phyloP scores from a whole-genome alignment of 1,140 invertebrate genomes.

The Cepaea nemoralis region DNA sequence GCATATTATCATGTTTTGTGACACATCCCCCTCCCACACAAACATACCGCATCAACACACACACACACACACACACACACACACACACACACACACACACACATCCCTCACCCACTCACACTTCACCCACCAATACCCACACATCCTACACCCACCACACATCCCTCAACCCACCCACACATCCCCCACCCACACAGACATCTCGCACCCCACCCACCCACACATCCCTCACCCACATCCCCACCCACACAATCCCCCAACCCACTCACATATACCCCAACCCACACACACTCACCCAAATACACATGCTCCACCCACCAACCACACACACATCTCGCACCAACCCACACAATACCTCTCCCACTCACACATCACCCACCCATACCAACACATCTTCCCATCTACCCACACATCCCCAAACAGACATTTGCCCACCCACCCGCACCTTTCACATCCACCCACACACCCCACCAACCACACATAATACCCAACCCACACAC shows the following conservation, averaged over 20 bases:
- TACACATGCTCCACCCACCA: too few relatives aligned
- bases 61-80: background rate
- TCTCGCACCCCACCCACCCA: background rate
- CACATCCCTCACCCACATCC: background rate
- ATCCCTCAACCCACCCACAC: background rate
- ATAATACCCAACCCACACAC: too few relatives aligned
- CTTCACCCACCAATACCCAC: conserved; percentile 29
- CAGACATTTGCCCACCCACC: too few relatives aligned
- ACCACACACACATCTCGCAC: too few relatives aligned
- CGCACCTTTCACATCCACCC: too few relatives aligned
- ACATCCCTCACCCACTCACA: too few relatives aligned
- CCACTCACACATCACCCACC: too few relatives aligned
- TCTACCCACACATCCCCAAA: too few relatives aligned
- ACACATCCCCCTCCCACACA: conserved; percentile 31
- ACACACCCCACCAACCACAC: too few relatives aligned
- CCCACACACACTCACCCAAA: conserved; percentile 15
- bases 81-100: conserved; percentile 1
- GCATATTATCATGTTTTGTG: too few relatives aligned
- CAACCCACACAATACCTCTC: too few relatives aligned
- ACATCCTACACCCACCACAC: background rate
- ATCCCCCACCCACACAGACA: background rate
- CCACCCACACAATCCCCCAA: background rate
- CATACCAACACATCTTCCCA: too few relatives aligned
- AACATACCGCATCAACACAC: background rate
- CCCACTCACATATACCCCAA: background rate